These are phyloP conservation scores for Danio jaintianensis DNA, from an alignment of 2,797 vertebrate genomes.

Conservation along the genomic window DNA sequence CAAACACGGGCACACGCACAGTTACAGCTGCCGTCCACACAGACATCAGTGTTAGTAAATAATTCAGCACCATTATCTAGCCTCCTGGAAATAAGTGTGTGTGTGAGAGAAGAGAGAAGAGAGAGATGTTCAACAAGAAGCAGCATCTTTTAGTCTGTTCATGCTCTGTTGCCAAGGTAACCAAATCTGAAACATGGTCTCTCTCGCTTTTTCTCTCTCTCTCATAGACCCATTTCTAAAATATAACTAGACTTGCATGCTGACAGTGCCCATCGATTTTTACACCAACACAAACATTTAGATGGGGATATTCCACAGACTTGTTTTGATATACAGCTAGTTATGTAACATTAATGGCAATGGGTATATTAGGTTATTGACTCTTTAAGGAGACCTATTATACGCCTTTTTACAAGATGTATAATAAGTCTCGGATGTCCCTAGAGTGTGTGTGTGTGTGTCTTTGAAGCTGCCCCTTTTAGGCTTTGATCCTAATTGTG, in stretches of 20 bases:
- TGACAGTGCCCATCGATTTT: not conserved
- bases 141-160: conserved; percentile 33
- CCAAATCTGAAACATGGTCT: conserved; percentile 1
- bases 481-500: too few species aligned
- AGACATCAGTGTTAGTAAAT: conserved; percentile 61
- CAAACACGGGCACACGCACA: conserved; percentile 59
- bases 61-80: conserved; percentile 57
- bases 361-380: too few species aligned
- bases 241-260: conserved; percentile 12
- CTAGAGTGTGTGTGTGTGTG: too few species aligned
- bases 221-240: conserved; percentile 23
- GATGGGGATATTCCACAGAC: not conserved
- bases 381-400: too few species aligned
- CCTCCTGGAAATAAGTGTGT: conserved; percentile 39
- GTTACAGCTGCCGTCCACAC: conserved; percentile 51
- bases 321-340: not conserved
- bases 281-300: conserved; percentile 8
- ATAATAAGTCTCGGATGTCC: too few species aligned
- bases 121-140: conserved; percentile 27
- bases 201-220: not conserved
- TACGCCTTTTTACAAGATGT: too few species aligned
- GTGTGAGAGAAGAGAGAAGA: conserved; percentile 10
- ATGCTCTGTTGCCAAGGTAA: conserved; percentile 54
- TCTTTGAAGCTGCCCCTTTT: too few species aligned
- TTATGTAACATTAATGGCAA: too few species aligned